Base-by-base conservation (phyloP, 2,113 vertebrate genomes). In the Triplophysa tibetana region DNA sequence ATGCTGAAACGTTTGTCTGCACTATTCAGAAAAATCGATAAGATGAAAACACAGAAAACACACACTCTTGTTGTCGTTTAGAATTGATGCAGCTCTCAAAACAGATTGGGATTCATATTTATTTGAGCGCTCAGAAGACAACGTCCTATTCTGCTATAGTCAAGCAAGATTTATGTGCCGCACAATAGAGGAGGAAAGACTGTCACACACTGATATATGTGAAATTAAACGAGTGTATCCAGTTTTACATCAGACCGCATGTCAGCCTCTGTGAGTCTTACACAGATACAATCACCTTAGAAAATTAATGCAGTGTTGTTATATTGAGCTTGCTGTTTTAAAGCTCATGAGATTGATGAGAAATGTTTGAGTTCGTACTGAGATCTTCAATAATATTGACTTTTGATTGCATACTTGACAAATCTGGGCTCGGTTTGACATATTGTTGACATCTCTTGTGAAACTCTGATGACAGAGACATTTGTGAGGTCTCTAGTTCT, bases 141-240 rank as follows among this genome's bases (percentile, higher is more conserved):
- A 54, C 2, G 14, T 70, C 29, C 16, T 19, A 56, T 56, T 19
- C 17, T 19, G 17, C 17, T 19, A 4, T 8, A 58, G 70, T 58
- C 52, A 23, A 58, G 50, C 11, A 60, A 60, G 33, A 41, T 73
- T 43, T 73, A 73, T 58, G 29, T 60, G 29, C 50, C 13, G 29
- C 41, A 23, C 1, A 1, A 12, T 4, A 6, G 8, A 58, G 17
- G 26, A 2, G 19, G 33, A 38, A n/a, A 60, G 70, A 60, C 8
- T 73, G 70, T 60, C 70, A 60, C n/a, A 60, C 3, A 16, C 29
- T 73, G 70, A 73, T 73, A 21, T 60, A 73, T 73, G 54, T 23
- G 54, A 60, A 21, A 73, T 60, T 73, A 43, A 43, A 73, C 1
- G n/a, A 43, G 54, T 43, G 54, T 8, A 43, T 73, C 33, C 33